Conservation (phyloP, 1,140 invertebrate species). For the Panagrolaimus sp. region DNA sequence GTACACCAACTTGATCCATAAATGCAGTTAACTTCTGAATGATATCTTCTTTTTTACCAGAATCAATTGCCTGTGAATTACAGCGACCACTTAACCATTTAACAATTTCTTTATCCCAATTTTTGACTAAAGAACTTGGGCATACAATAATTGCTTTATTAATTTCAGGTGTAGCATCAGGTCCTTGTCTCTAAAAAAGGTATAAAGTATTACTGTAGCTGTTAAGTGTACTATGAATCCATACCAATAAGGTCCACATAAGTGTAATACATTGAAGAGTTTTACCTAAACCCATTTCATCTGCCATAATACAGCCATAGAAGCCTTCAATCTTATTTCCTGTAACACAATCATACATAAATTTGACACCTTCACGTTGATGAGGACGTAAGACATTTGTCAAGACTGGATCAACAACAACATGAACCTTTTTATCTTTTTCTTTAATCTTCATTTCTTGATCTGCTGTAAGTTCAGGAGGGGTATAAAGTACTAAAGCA, state of each 20-base stretch:
- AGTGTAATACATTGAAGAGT: conserved; percentile 95
- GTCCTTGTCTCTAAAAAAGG: conserved; percentile 62
- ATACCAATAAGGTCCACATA: conserved; percentile 84
- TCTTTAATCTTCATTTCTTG: conserved; percentile 73
- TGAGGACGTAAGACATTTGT: conserved; percentile 86
- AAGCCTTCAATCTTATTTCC: conserved; percentile 77
- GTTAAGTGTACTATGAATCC: conserved; percentile 64
- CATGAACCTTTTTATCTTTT: conserved; percentile 69
- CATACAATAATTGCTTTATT: conserved; percentile 88
- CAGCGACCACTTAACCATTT: conserved; percentile 88
- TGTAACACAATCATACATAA: conserved; percentile 99
- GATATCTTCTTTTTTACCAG: conserved; percentile 52
- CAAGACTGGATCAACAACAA: conserved; percentile 86
- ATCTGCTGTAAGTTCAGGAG: conserved; percentile 74
- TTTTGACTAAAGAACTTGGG: conserved; percentile 91
- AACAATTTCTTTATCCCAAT: conserved; percentile 96
- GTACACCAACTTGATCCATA: conserved; percentile 61
- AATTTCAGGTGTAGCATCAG: conserved; percentile 71
- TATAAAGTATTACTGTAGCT: conserved; percentile 58
- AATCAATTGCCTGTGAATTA: conserved; percentile 67
- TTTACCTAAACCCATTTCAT: conserved; percentile 72
- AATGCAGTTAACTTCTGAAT: conserved; percentile 52
- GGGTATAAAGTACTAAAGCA: conserved; percentile 81
- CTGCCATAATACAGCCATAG: conserved; percentile 53
- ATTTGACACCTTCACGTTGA: conserved; percentile 97